A percentile compares a stretch with the other conserved stretches of the same genome.
phyloP scores from a whole-genome alignment of 2,797 vertebrate genomes.

The Anolis apletophallus region DNA sequence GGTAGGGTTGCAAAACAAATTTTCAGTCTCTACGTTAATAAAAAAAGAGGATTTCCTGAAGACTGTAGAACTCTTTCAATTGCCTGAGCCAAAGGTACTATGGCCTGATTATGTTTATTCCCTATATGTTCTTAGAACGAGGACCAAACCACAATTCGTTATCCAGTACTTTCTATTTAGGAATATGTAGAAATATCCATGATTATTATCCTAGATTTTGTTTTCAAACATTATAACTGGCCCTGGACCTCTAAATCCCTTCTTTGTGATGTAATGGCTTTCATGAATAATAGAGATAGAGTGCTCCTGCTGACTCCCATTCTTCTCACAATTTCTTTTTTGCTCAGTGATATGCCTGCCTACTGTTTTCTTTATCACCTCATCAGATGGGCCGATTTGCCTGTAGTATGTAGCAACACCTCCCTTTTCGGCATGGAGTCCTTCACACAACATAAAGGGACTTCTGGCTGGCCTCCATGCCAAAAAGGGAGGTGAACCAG shows the following conservation, averaged over 20 bases:
- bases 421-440: too few relatives aligned
- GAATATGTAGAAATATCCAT: too few relatives aligned
- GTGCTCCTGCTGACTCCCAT: neutral
- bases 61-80: too few relatives aligned
- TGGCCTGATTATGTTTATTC: too few relatives aligned
- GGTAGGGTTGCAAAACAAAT: neutral
- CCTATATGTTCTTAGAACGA: neutral
- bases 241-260: neutral
- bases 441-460: too few relatives aligned
- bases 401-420: too few relatives aligned
- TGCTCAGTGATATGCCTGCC: neutral
- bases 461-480: too few relatives aligned
- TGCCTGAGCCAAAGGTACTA: too few relatives aligned
- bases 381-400: too few relatives aligned
- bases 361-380: neutral
- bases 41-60: neutral
- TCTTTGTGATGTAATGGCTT: neutral
- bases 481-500: too few relatives aligned
- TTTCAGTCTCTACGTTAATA: neutral
- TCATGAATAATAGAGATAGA: neutral
- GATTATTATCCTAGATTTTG: neutral
- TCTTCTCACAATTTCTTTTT: neutral
- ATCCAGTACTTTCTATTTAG: too few relatives aligned
- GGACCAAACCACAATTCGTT: neutral
- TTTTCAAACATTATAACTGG: too few relatives aligned